Percentiles rank a stretch among this genome's conserved stretches.
These are phyloP conservation scores for Nycticorax nycticorax DNA, from an alignment of 2,113 vertebrate species.

Conservation along the genomic window DNA sequence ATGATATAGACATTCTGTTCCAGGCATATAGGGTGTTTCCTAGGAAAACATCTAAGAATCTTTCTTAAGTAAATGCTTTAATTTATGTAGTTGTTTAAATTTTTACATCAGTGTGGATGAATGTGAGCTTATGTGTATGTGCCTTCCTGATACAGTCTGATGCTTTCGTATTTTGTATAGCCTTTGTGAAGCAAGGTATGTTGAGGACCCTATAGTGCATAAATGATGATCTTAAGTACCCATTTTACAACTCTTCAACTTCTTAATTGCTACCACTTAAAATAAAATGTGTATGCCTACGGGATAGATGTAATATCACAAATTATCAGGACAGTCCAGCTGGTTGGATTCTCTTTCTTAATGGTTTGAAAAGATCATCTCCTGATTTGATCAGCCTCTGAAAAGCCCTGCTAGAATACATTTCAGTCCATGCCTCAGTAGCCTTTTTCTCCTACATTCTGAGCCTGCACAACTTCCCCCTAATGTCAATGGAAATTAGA, in stretches of 20 bases:
- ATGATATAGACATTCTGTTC: background rate
- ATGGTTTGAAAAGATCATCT: background rate
- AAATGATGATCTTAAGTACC: slow-evolving; percentile 7
- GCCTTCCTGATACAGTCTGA: background rate
- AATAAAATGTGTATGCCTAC: background rate
- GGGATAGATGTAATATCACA: background rate
- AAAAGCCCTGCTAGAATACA: background rate
- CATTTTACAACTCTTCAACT: slow-evolving; percentile 14
- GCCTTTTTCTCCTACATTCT: background rate
- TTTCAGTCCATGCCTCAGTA: background rate
- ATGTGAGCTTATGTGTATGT: background rate
- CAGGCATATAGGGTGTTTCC: background rate
- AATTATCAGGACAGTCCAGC: background rate
- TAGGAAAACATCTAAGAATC: background rate
- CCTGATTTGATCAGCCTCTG: background rate
- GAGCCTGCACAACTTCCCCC: background rate
- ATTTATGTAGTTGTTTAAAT: background rate
- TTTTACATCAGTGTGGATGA: background rate
- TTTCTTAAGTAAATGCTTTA: background rate
- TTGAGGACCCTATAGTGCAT: background rate
- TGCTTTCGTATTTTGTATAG: background rate
- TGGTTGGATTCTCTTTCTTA: background rate
- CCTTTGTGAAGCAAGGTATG: background rate
- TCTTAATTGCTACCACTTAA: slow-evolving; percentile 22
- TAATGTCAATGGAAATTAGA: background rate